Evolutionary conservation across 2,797 vertebrate species (phyloP), one percentile per base, ranked within the genome.

Genomic region (Enteromius viviparus): DNA sequence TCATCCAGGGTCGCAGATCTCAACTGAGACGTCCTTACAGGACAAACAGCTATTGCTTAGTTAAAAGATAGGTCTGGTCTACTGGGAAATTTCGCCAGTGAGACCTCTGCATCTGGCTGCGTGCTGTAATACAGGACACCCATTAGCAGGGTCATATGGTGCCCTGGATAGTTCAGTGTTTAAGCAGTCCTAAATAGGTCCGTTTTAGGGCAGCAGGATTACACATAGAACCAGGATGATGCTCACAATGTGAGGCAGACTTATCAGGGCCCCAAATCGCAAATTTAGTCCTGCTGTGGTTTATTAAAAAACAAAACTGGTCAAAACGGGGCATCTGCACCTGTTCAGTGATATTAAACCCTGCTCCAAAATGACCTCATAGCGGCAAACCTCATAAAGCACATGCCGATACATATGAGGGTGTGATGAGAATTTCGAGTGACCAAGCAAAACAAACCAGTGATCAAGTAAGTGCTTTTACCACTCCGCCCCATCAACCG

Each of bases 401-500:
- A 76, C 76, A 80, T 37, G 17, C 42, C 70, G 62, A 76, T 84
- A 76, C 14, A 60, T 69, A 78, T 69, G 17, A 83, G 77, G 62
- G 45, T 1, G 47, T 34, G 68, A 55, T 78, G 29, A 49, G 71
- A 81, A 76, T 87, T 81, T 71, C 40, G 53, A 42, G 32, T 45
- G 49, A 76, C 86, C 58, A 72, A 29, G 76, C 66, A 86, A 70
- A 89, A 81, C 75, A 76, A 84, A 64, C 81, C 85, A 72, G 70
- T 87, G 84, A 83, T 87, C 84, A 83, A 82, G 88, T 84, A 75
- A 89, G 76, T 78, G 37, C 84, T 87, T 88, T 49, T 85, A 79
- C 75, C 64, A 69, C 89, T 77, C 37, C 55, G 75, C 76, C 88
- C 85, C 87, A 92, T 90, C 85, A 87, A 77, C 37, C 87, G 64